These are phyloP conservation scores for Thymelicus lineola DNA, from an alignment of 2,888 invertebrate species.

Conservation along the genomic window DNA sequence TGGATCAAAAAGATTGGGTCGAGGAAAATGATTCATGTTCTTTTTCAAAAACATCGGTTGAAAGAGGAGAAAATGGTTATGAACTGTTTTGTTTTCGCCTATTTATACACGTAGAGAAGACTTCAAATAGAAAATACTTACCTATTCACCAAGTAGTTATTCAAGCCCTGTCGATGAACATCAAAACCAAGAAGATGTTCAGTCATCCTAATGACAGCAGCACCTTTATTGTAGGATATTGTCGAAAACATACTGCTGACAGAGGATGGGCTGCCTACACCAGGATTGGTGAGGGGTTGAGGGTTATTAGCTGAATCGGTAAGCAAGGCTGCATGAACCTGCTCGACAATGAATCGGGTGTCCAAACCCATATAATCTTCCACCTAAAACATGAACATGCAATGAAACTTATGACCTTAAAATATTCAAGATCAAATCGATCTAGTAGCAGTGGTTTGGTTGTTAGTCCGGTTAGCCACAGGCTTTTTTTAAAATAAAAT, in stretches of 20 bases:
- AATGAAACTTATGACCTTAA: too few relatives aligned
- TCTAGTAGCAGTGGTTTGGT: too few relatives aligned
- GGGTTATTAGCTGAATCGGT: constrained; percentile 85
- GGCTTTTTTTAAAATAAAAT: too few relatives aligned
- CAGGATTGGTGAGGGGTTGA: constrained; percentile 84
- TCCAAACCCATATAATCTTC: constrained; percentile 86
- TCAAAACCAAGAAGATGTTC: constrained; percentile 84
- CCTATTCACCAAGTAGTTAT: constrained; percentile 80
- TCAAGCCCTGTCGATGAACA: constrained; percentile 82
- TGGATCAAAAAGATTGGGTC: too few relatives aligned
- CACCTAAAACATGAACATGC: constrained; percentile 68
- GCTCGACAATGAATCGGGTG: constrained; percentile 89
- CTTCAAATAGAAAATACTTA: constrained; percentile 49
- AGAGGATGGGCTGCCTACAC: constrained; percentile 83
- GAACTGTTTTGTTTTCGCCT: too few relatives aligned
- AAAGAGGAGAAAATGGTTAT: too few relatives aligned
- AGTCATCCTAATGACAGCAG: constrained; percentile 88
- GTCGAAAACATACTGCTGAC: constrained; percentile 87
- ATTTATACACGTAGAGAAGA: too few relatives aligned
- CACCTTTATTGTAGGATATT: constrained; percentile 89
- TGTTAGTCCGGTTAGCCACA: too few relatives aligned
- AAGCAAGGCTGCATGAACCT: constrained; percentile 87
- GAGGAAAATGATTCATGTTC: too few relatives aligned
- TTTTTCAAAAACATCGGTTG: too few relatives aligned
- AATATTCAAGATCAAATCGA: too few relatives aligned